These are phyloP conservation scores for Heterotilapia buettikoferi DNA, from an alignment of 2,113 vertebrate species.

Conservation along the genomic window DNA sequence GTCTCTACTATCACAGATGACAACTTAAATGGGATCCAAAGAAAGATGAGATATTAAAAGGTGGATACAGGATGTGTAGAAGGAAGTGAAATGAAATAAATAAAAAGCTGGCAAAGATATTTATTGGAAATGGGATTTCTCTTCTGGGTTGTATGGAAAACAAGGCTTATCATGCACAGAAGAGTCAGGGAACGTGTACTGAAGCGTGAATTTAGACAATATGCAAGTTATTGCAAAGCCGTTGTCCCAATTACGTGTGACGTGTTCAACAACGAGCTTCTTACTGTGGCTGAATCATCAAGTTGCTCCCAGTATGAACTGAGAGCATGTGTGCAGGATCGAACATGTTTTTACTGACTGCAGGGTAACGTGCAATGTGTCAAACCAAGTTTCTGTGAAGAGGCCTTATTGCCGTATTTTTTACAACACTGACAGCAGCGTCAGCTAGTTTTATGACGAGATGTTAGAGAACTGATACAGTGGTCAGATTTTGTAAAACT, in stretches of 20 bases:
- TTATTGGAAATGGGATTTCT: not conserved
- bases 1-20: conserved; percentile 34
- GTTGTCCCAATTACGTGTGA: not conserved
- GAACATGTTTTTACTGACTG: conserved; percentile 27
- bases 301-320: not conserved
- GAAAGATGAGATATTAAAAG: not conserved
- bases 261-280: not conserved
- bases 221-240: not conserved
- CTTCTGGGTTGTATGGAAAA: not conserved
- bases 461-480: not conserved
- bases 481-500: not conserved
- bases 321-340: not conserved
- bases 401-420: not conserved
- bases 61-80: not conserved
- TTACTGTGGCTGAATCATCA: not conserved
- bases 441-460: not conserved
- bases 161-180: not conserved
- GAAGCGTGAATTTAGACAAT: not conserved
- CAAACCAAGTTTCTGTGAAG: not conserved
- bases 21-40: conserved; percentile 20
- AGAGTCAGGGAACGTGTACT: not conserved
- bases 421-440: not conserved
- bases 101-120: not conserved
- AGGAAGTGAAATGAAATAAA: not conserved
- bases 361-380: conserved; percentile 56